A percentile compares a stretch with the other conserved stretches of the same genome.
These are phyloP conservation scores for Ginglymostoma cirratum DNA, from an alignment of 2,113 vertebrate species.

Conservation along the genomic window DNA sequence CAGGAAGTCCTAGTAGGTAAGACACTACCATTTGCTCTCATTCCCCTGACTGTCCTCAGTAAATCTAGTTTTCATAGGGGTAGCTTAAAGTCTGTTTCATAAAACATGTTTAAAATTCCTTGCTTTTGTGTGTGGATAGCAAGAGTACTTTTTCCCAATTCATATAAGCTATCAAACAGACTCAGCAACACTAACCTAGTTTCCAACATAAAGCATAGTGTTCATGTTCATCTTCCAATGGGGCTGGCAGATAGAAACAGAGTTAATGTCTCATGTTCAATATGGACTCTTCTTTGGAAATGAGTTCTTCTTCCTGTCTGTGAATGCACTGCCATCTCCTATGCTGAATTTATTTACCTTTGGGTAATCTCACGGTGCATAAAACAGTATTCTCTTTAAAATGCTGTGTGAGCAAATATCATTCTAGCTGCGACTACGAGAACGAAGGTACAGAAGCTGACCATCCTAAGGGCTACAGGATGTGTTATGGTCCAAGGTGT, in stretches of 20 bases:
- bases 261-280: too few species aligned
- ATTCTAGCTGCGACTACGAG: too few species aligned
- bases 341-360: not conserved
- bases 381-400: not conserved
- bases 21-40: not conserved
- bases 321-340: not conserved
- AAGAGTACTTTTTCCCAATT: not conserved
- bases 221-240: not conserved
- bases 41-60: not conserved
- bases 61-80: not conserved
- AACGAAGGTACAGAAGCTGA: too few species aligned
- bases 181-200: not conserved
- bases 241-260: not conserved
- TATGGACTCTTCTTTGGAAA: too few species aligned
- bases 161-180: not conserved
- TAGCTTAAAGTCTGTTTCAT: not conserved
- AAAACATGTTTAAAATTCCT: not conserved
- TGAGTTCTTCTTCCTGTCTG: not conserved
- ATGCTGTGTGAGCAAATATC: too few species aligned
- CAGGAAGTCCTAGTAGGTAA: not conserved
- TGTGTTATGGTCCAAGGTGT: too few species aligned
- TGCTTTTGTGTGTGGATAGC: not conserved
- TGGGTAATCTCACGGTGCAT: not conserved
- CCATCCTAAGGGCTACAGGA: too few species aligned
- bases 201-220: not conserved